These are phyloP conservation scores for Syndactyla subalaris DNA, from an alignment of 2,797 vertebrate species.

Conservation along the genomic window DNA sequence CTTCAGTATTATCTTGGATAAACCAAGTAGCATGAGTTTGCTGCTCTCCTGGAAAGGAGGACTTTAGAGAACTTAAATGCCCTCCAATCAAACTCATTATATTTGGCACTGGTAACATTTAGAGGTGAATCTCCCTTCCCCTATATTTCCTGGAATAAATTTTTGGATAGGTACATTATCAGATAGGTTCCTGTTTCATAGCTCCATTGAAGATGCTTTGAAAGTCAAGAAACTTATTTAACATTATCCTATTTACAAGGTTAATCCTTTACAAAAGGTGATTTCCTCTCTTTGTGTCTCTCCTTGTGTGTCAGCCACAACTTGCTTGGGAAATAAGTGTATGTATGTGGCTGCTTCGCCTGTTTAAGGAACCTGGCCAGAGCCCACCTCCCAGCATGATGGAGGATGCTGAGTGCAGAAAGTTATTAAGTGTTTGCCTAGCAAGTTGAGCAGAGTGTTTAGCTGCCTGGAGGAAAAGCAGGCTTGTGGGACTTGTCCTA, in stretches of 20 bases:
- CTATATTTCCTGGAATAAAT: neutral
- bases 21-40: neutral
- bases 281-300: neutral
- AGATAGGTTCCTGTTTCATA: neutral
- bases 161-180: accelerated
- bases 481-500: neutral
- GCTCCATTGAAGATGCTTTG: neutral
- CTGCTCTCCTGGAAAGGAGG: neutral
- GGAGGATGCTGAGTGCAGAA: neutral
- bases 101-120: neutral
- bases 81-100: neutral
- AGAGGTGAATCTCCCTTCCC: neutral
- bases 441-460: neutral
- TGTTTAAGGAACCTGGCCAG: neutral
- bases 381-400: neutral
- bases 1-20: neutral
- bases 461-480: slow-evolving; percentile 46
- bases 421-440: slow-evolving; percentile 50
- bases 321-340: neutral
- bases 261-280: neutral
- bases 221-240: neutral
- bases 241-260: neutral
- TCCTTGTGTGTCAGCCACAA: accelerated
- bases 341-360: neutral
- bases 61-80: neutral